Evolutionary conservation across 2,888 invertebrate species (phyloP).

Genomic region (Blastobasis adustella): DNA sequence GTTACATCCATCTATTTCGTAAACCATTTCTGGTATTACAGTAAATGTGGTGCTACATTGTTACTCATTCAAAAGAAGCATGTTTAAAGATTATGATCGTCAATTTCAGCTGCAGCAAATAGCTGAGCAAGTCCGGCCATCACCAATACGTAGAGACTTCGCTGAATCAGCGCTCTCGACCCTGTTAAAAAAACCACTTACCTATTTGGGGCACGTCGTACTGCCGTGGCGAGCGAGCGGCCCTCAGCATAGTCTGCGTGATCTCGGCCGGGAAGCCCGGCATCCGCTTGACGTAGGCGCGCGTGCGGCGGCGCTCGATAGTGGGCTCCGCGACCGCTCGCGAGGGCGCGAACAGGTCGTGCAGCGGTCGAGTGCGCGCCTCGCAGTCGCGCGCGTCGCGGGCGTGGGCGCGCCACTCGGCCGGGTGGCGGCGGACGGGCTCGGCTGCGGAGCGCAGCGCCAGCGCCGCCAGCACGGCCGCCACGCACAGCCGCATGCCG

Average conservation of each 20-base stretch:
- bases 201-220: slow-evolving; percentile 93
- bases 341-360: slow-evolving; percentile 57
- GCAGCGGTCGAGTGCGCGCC: slow-evolving; percentile 46
- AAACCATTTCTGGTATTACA: too few relatives aligned
- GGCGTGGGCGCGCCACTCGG: slow-evolving; percentile 53
- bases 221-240: slow-evolving; percentile 82
- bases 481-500: slow-evolving; percentile 64
- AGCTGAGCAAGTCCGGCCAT: too few relatives aligned
- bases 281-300: slow-evolving; percentile 47
- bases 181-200: slow-evolving; percentile 52
- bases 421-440: slow-evolving; percentile 50
- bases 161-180: too few relatives aligned
- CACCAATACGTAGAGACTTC: too few relatives aligned
- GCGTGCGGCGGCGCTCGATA: slow-evolving; percentile 52
- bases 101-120: too few relatives aligned
- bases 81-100: too few relatives aligned
- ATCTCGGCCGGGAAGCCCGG: slow-evolving; percentile 71
- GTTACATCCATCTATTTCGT: too few relatives aligned
- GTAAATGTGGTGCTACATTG: too few relatives aligned
- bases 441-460: slow-evolving; percentile 58
- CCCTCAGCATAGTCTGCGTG: slow-evolving; percentile 86
- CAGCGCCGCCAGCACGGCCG: slow-evolving; percentile 57
- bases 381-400: slow-evolving; percentile 40
- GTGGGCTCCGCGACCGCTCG: slow-evolving; percentile 40
- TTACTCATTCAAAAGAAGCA: too few relatives aligned